Percentiles rank a stretch among this genome's conserved stretches.
Evolutionary conservation across 2,797 vertebrate species (phyloP).

Genomic region (Masticophis lateralis): DNA sequence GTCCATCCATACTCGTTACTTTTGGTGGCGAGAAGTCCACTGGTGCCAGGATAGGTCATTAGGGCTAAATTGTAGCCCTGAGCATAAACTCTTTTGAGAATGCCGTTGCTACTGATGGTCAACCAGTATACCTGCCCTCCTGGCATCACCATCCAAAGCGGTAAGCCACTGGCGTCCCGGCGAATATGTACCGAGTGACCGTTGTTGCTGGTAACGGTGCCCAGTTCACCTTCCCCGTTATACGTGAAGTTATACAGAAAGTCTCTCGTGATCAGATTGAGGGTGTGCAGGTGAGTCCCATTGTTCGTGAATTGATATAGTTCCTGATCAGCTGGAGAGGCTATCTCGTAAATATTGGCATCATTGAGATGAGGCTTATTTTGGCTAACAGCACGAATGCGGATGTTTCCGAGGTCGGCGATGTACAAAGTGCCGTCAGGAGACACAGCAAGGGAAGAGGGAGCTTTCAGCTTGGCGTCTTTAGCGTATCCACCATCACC

Average conservation of each 20-base stretch:
- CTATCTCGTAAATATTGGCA: conserved; percentile 84
- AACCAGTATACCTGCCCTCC: conserved; percentile 93
- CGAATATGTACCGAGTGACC: conserved; percentile 86
- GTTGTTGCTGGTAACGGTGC: conserved; percentile 77
- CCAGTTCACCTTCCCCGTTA: conserved; percentile 82
- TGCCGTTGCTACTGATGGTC: conserved; percentile 92
- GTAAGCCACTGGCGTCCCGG: conserved; percentile 86
- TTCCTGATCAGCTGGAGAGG: conserved; percentile 90
- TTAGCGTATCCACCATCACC: conserved; percentile 93
- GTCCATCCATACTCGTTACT: conserved; percentile 96
- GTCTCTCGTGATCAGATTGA: conserved; percentile 92
- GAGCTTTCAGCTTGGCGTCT: conserved; percentile 90
- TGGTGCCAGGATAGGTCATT: conserved; percentile 93
- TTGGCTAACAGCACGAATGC: conserved; percentile 85
- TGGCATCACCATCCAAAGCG: conserved; percentile 90
- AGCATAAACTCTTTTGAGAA: conserved; percentile 90
- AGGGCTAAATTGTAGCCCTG: conserved; percentile 92
- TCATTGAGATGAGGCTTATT: conserved; percentile 85
- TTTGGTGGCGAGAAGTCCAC: conserved; percentile 91
- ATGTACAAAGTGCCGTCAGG: conserved; percentile 90
- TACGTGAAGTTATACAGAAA: conserved; percentile 93
- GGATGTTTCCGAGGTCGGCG: conserved; percentile 91
- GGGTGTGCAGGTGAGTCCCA: conserved; percentile 89
- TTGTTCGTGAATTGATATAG: conserved; percentile 93
- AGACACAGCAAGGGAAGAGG: conserved; percentile 88